These are phyloP conservation scores for Hirtodrosophila trivittata DNA, from an alignment of 2,888 invertebrate genomes.

Conservation along the genomic window DNA sequence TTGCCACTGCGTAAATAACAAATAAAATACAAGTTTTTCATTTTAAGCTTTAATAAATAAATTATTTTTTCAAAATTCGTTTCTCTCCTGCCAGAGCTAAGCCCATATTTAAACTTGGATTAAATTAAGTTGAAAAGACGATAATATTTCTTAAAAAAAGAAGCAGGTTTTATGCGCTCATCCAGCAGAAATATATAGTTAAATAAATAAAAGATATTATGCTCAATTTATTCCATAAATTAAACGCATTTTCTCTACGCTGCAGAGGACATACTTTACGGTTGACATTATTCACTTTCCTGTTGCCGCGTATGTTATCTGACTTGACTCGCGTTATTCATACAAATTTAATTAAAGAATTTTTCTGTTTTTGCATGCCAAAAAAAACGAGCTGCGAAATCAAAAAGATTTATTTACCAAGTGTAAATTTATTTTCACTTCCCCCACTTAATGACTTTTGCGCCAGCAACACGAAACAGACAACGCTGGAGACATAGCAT, in stretches of 20 bases:
- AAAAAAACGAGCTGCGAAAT: constrained; percentile 49
- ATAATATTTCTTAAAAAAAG: too few relatives aligned
- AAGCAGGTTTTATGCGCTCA: too few relatives aligned
- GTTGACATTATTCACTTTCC: constrained; percentile 43
- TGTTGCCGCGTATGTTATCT: constrained; percentile 38
- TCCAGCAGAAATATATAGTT: not conserved
- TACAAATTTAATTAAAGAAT: constrained; percentile 72
- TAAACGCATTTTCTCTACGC: constrained; percentile 2
- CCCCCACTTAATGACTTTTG: constrained; percentile 73
- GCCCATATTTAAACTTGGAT: too few relatives aligned
- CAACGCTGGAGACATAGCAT: constrained; percentile 39
- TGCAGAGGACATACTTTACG: constrained; percentile 26
- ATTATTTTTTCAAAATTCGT: too few relatives aligned
- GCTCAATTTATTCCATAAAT: constrained; percentile 1
- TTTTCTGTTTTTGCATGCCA: constrained; percentile 50
- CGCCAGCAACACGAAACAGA: constrained; percentile 41
- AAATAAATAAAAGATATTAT: not conserved
- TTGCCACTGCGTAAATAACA: too few relatives aligned
- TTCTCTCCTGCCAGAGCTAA: too few relatives aligned
- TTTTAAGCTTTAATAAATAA: too few relatives aligned
- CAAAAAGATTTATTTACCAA: constrained; percentile 78
- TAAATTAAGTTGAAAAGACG: too few relatives aligned
- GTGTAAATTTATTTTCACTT: constrained; percentile 75
- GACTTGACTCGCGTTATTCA: constrained; percentile 46
- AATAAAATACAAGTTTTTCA: too few relatives aligned